These are phyloP conservation scores for Drosophila nigricruria DNA, from an alignment of 2,888 invertebrate species.

Conservation along the genomic window DNA sequence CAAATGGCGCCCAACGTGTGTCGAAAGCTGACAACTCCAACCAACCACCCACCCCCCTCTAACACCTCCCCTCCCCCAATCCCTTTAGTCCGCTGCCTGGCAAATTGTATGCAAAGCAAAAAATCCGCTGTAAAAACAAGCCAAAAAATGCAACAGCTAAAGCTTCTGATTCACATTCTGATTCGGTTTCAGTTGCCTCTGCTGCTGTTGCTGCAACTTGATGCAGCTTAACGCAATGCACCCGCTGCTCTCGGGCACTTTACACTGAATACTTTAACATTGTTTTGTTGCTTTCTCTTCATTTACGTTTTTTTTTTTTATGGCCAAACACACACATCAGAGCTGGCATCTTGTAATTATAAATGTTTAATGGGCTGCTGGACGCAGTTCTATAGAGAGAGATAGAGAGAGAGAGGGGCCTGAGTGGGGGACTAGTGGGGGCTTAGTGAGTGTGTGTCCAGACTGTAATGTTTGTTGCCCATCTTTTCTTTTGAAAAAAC, in stretches of 20 bases:
- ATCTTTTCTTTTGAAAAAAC: background rate
- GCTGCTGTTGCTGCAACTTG: constrained; percentile 40
- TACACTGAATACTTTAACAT: constrained; percentile 45
- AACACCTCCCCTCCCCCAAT: no score
- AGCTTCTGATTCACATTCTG: constrained; percentile 25
- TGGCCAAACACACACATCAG: constrained; percentile 35
- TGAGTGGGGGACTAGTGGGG: background rate
- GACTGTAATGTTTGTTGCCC: constrained; percentile 5
- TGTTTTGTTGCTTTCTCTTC: constrained; percentile 10
- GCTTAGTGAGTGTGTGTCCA: constrained; percentile 9
- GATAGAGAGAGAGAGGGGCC: no score
- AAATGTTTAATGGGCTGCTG: constrained; percentile 79
- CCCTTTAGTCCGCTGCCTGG: background rate
- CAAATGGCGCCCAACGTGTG: constrained; percentile 49
- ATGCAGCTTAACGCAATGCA: constrained; percentile 29
- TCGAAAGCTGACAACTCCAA: constrained; percentile 3
- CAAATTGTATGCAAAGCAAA: constrained; percentile 68
- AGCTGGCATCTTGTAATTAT: constrained; percentile 75
- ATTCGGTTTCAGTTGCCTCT: constrained; percentile 18
- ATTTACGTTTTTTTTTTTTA: constrained; percentile 8
- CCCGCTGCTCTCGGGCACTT: constrained; percentile 34
- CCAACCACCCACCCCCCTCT: background rate
- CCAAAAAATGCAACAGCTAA: constrained; percentile 53
- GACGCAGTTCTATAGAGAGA: background rate
- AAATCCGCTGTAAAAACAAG: constrained; percentile 41